Evolutionary conservation across 2,888 invertebrate genomes (phyloP), one percentile per base, ranked within the genome.

Genomic region (Acleris literana): DNA sequence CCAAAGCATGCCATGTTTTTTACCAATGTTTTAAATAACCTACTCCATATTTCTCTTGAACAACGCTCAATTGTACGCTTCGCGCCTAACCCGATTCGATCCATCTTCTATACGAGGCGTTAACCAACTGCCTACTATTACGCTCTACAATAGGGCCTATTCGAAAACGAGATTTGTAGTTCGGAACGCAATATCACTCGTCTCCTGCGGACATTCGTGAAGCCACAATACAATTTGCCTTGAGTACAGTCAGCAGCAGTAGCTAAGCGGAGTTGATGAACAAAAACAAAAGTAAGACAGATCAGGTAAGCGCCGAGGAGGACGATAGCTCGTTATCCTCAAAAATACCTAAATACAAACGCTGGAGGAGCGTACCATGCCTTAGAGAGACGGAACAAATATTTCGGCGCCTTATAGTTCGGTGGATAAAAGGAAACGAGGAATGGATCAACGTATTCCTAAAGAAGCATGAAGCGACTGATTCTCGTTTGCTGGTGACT

Each of bases 191-290:
- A 61, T 63, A 76, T 74, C 73, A 70, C 72, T 81, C 75, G 74
- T 80, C 82, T 74, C 69, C 78, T 78, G 80, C 80, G 79, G 82
- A 86, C 81, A 81, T 81, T 77, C 76, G 83, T 84, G 80, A 85
- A 87, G 88, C 88, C 88, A 78, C 89, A 91, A 87, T 75, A 83
- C 81, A 90, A 91, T 90, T 89, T 90, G 74, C 83, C 72, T 74
- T 77, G 72, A 5, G 39, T 39, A 39, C 39, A 39, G 39, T 39
- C 39, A 13, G 39, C 39, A 13, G 13, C 4, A 39, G 13, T 39
- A 39, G 39, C 13, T 13, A 13, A 39, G 39, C 11, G 39, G 11
- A 11, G 13, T 39, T 13, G 13, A 13, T 13, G 4, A 39, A 39
- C 39, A 39, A 39, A 39, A 39, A 13, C 0, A 39, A 4, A 13